phyloP scores from a whole-genome alignment of 2,797 vertebrate genomes.

The Gymnothorax javanicus region DNA sequence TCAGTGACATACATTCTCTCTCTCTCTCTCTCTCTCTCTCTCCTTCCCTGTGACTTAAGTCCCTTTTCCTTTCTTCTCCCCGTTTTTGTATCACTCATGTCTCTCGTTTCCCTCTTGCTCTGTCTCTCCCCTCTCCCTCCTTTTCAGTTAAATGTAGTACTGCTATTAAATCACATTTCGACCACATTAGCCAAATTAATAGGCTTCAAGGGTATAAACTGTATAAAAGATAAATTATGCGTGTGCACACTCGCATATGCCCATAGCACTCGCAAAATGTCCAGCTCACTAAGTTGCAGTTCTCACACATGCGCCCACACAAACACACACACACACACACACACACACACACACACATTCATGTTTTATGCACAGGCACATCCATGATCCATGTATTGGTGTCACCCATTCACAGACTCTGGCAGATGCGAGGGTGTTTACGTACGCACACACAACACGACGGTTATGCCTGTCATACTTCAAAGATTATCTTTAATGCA shows the following conservation, averaged over 20 bases:
- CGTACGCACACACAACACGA: not conserved
- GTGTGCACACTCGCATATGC: not conserved
- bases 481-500: constrained; percentile 19
- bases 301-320: not conserved
- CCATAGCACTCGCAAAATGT: no score
- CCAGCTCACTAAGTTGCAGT: no score
- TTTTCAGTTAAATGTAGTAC: not conserved
- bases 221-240: no score
- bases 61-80: constrained; percentile 54
- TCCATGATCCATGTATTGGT: no score
- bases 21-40: constrained; percentile 74
- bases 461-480: not conserved
- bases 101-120: constrained; percentile 73
- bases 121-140: constrained; percentile 64
- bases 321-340: not conserved
- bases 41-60: constrained; percentile 39
- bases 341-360: not conserved
- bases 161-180: not conserved
- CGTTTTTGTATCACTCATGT: constrained; percentile 70
- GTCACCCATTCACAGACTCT: not conserved
- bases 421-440: not conserved
- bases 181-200: not conserved
- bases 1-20: constrained; percentile 59
- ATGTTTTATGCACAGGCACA: not conserved
- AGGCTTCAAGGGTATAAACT: not conserved